Conservation (phyloP, 2,113 vertebrate species). For the Agapornis roseicollis region DNA sequence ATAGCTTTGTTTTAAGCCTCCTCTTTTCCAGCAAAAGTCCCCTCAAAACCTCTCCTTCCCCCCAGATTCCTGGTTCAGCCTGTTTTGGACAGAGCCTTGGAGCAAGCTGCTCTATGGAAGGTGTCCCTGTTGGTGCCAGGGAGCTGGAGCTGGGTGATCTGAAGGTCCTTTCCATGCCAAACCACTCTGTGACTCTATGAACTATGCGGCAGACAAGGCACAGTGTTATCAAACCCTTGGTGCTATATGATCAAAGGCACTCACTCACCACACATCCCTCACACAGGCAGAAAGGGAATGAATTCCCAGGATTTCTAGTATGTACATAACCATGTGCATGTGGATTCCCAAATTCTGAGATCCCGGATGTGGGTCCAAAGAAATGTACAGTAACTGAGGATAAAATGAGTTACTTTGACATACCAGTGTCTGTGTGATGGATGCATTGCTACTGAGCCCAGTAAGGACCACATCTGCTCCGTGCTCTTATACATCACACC, state of each 20-base stretch:
- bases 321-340: accelerated
- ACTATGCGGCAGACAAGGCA: background rate
- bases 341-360: background rate
- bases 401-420: background rate
- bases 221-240: background rate
- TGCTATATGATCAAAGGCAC: background rate
- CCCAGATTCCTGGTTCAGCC: background rate
- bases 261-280: background rate
- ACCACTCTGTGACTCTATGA: background rate
- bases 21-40: background rate
- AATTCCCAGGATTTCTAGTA: background rate
- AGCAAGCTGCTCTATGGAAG: background rate
- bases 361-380: background rate
- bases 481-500: background rate
- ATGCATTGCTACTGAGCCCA: background rate
- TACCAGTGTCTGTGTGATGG: background rate
- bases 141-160: background rate
- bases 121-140: background rate
- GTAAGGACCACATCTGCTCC: background rate
- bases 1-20: background rate
- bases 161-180: background rate
- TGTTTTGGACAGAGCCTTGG: background rate
- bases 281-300: background rate
- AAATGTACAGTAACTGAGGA: background rate
- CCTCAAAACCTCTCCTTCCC: accelerated